These are phyloP conservation scores for Drosophila chauvacae DNA, from an alignment of 1,140 invertebrate genomes.

Conservation along the genomic window DNA sequence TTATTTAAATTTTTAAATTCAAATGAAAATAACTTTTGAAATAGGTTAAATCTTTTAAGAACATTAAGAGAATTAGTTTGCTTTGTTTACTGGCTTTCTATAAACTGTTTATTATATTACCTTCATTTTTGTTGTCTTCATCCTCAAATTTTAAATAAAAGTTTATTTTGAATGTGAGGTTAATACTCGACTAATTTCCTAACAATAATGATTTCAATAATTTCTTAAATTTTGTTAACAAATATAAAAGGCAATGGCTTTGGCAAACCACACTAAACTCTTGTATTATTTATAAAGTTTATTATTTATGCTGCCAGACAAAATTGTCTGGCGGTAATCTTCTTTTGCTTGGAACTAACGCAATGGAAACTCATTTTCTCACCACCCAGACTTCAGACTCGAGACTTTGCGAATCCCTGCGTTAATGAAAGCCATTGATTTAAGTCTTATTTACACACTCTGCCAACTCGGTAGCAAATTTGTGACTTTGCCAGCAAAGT, in stretches of 20 bases:
- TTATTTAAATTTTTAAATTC: neutral
- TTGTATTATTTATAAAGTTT: slow-evolving; percentile 3
- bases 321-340: slow-evolving; percentile 11
- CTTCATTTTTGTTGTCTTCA: too few relatives aligned
- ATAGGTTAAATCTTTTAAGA: neutral
- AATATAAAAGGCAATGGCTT: neutral
- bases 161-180: too few relatives aligned
- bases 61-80: too few relatives aligned
- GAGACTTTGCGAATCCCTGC: slow-evolving; percentile 7
- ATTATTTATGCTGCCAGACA: slow-evolving; percentile 12
- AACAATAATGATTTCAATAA: too few relatives aligned
- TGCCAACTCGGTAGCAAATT: slow-evolving; percentile 23
- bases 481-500: slow-evolving; percentile 33
- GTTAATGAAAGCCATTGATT: slow-evolving; percentile 36
- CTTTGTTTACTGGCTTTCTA: too few relatives aligned
- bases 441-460: slow-evolving; percentile 11
- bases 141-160: too few relatives aligned
- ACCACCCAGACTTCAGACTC: neutral
- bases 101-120: too few relatives aligned
- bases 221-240: too few relatives aligned
- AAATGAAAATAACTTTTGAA: neutral
- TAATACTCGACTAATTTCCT: too few relatives aligned
- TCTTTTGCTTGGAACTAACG: slow-evolving; percentile 3
- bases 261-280: neutral
- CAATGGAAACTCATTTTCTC: slow-evolving; percentile 1